A percentile compares a stretch with the other conserved stretches of the same genome.
Conservation (phyloP, 2,888 invertebrate genomes). For the Drosophila melanocephala region DNA sequence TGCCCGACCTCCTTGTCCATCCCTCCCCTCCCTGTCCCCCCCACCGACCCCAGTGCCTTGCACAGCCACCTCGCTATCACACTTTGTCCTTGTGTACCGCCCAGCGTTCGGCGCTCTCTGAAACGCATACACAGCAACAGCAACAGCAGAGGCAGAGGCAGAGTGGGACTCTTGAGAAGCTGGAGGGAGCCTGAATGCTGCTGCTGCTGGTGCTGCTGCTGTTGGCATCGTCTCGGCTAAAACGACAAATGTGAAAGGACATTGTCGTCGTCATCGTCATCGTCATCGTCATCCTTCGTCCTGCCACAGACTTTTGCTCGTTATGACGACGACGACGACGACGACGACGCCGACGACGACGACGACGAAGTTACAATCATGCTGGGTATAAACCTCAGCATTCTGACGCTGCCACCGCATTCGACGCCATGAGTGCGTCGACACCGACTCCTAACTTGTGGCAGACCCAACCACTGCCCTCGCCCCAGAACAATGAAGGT, state of each 20-base stretch:
- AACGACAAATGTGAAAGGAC: conserved; percentile 81
- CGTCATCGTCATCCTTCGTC: conserved; percentile 49
- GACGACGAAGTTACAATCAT: conserved; percentile 60
- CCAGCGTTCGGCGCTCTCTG: conserved; percentile 34
- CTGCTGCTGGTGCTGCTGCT: conserved; percentile 15
- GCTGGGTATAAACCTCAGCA: conserved; percentile 25
- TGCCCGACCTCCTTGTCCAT: not conserved
- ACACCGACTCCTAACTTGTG: conserved; percentile 61
- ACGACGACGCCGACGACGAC: conserved; percentile 31
- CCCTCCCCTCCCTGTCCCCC: not conserved
- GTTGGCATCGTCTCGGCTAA: conserved; percentile 71
- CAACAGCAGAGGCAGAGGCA: not conserved
- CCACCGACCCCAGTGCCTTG: not conserved
- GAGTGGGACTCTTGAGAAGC: conserved; percentile 2
- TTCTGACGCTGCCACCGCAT: conserved; percentile 30
- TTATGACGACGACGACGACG: conserved; percentile 54
- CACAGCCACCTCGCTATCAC: not conserved
- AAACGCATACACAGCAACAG: conserved; percentile 20
- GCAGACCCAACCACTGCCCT: conserved; percentile 3
- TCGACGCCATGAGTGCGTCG: conserved; percentile 72
- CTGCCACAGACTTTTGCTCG: conserved; percentile 61
- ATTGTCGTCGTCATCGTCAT: conserved; percentile 71
- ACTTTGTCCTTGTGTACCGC: conserved; percentile 27
- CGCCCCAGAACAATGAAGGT: not conserved
- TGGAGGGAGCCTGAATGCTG: conserved; percentile 8